A percentile compares a stretch with the other conserved stretches of the same genome.
phyloP scores from a whole-genome alignment of 1,140 invertebrate genomes.

The Cydia pomonella region DNA sequence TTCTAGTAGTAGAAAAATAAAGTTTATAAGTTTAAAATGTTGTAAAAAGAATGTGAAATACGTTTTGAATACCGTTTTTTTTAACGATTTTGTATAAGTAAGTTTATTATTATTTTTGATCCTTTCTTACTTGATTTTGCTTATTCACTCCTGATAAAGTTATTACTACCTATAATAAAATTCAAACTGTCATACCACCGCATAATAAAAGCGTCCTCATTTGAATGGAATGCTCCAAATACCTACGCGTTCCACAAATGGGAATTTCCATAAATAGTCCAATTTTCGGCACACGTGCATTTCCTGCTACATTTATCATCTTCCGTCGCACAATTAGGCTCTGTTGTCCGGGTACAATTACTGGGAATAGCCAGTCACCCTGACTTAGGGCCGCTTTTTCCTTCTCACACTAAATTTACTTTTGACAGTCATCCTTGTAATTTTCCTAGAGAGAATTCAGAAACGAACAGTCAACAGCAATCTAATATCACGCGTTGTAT shows the following conservation, averaged over 20 bases:
- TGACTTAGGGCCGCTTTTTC: slow-evolving; percentile 14
- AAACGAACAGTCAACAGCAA: neutral
- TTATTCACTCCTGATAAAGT: too few species aligned
- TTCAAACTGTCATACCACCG: too few species aligned
- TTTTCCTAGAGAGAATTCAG: neutral
- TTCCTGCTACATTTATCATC: slow-evolving; percentile 3
- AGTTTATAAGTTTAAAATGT: too few species aligned
- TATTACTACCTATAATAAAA: too few species aligned
- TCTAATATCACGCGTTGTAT: neutral
- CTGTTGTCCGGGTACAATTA: slow-evolving; percentile 21
- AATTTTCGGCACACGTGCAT: slow-evolving; percentile 3
- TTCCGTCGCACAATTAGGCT: slow-evolving; percentile 10
- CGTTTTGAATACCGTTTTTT: too few species aligned
- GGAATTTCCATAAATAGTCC: neutral
- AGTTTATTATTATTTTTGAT: too few species aligned
- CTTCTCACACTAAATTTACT: slow-evolving; percentile 22
- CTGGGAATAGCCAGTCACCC: neutral
- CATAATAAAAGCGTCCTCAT: too few species aligned
- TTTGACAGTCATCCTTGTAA: slow-evolving; percentile 26
- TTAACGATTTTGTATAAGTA: too few species aligned
- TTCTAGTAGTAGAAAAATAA: too few species aligned
- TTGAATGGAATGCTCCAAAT: neutral
- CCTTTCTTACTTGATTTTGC: too few species aligned
- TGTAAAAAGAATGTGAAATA: too few species aligned
- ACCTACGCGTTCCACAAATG: neutral